These are phyloP conservation scores for Aegithalos caudatus DNA, from an alignment of 2,113 vertebrate genomes.

Conservation along the genomic window DNA sequence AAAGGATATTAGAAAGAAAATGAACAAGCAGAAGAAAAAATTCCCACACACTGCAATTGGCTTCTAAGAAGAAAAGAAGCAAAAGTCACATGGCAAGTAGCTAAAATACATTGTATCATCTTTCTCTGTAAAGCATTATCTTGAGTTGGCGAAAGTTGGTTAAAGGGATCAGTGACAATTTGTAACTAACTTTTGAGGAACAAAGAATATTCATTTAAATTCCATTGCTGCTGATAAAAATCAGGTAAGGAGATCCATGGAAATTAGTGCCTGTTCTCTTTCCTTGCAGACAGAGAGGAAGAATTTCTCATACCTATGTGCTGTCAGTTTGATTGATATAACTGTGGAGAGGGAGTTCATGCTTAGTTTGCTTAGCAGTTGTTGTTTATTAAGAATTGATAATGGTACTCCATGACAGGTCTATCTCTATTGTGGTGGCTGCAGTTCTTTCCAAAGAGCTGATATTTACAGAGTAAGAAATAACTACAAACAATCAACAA, in stretches of 20 bases:
- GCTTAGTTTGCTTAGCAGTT: slow-evolving; percentile 22
- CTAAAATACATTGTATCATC: not conserved
- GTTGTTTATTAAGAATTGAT: slow-evolving; percentile 16
- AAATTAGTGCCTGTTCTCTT: not conserved
- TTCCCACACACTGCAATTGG: not conserved
- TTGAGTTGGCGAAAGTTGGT: not conserved
- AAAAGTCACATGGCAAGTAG: not conserved
- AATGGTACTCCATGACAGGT: not conserved
- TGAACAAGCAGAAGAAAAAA: not conserved
- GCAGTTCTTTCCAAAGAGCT: not conserved
- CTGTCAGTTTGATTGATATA: slow-evolving; percentile 19
- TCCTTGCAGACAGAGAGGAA: not conserved
- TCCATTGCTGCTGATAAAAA: not conserved
- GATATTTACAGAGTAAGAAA: not conserved
- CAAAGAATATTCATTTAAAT: not conserved
- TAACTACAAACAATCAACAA: not conserved
- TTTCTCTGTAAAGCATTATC: not conserved
- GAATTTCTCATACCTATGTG: not conserved
- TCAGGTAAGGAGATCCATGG: slow-evolving; percentile 12
- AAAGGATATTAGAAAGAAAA: not conserved
- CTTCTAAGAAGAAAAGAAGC: not conserved
- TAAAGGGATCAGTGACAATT: not conserved
- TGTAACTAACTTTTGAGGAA: not conserved
- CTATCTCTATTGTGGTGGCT: not conserved
- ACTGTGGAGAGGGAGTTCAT: not conserved